Conservation (phyloP, 2,888 invertebrate species). For the Steromphala cineraria region DNA sequence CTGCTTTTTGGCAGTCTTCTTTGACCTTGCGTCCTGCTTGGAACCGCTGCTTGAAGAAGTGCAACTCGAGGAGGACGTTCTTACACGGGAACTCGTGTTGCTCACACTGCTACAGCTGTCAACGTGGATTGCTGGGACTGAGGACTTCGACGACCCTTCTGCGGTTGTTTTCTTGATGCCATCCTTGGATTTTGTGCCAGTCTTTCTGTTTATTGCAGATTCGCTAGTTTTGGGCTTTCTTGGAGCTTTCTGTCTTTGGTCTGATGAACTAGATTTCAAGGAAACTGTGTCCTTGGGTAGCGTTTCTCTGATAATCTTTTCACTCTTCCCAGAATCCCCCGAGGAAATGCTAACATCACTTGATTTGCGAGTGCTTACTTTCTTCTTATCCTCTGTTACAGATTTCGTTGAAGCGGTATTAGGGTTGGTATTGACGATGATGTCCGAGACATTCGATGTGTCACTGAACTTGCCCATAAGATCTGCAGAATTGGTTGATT, state of each 20-base stretch:
- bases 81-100: not conserved
- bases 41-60: not conserved
- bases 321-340: not conserved
- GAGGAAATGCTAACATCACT: not conserved
- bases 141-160: not conserved
- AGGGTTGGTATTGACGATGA: not conserved
- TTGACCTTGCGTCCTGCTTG: not conserved
- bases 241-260: not conserved
- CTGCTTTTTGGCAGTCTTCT: not conserved
- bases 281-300: not conserved
- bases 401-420: not conserved
- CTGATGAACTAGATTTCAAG: not conserved
- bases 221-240: not conserved
- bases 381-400: not conserved
- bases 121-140: not conserved
- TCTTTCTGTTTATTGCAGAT: not conserved
- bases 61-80: not conserved
- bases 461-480: not conserved
- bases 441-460: not conserved
- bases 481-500: not conserved
- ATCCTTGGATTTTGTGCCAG: not conserved
- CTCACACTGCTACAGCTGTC: not conserved
- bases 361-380: not conserved
- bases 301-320: not conserved
- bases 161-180: not conserved